Base-by-base conservation (phyloP, 2,797 vertebrate species). In the Salarias fasciatus region DNA sequence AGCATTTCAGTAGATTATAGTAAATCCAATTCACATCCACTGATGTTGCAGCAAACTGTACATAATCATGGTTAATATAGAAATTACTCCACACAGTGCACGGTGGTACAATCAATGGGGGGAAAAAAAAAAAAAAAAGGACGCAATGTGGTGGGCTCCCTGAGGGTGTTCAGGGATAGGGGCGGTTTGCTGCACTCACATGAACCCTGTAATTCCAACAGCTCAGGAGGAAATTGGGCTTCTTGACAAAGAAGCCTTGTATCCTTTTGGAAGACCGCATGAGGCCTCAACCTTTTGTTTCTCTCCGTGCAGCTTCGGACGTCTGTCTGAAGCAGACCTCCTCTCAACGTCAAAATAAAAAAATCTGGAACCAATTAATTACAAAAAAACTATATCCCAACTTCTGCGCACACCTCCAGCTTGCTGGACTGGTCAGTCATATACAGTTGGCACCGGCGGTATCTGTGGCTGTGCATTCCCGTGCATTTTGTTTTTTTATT, bases 161-260 rank as follows among this genome's bases (percentile, higher is more conserved):
- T 50, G 42, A 58, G 76, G 64, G 67, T 77, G 68, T 79, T 54
- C 35, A 61, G 47, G 43, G 60, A 50, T 5, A 11, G 38, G 40
- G 63, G 33, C 38, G 33, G 55, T 72, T 74, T 57, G 63, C 44
- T 73, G 75, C 31, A 62, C 76, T 86, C 74, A 43, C 44, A 63
- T 83, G 77, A 86, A 86, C 86, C 18, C 54, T 5, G 14, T 54
- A 33, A 67, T 55, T 79, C 64, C 58, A 61, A 33, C 60, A 18
- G 71, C 72, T 80, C 85, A 77, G 62, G 69, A 79, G 78, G 72
- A 84, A 73, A 77, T 52, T 72, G 56, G 68, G 69, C 66, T 83
- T 82, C 50, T 73, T 80, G 79, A 90, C 86, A 89, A 90, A 90
- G 83, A 63, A 83, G 75, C 81, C 77, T 79, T 88, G 79, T 88